Percentiles rank a stretch among this genome's conserved stretches.
phyloP scores from a whole-genome alignment of 2,888 invertebrate genomes.

The Drosophila basisetae region DNA sequence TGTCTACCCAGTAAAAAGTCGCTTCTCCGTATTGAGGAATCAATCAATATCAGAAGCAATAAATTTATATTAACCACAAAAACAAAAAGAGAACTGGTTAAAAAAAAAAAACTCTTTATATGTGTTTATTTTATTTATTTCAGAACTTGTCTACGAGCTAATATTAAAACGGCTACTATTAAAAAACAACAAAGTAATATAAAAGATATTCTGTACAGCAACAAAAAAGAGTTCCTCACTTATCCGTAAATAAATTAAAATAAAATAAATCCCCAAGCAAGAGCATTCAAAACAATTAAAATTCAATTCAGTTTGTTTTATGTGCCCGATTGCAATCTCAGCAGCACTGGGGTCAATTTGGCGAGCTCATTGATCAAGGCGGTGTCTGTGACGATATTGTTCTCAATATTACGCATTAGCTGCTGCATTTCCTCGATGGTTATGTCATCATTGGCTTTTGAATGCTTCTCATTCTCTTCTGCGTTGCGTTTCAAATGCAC shows the following conservation, averaged over 20 bases:
- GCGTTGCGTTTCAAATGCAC: not conserved
- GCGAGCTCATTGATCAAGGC: constrained; percentile 24
- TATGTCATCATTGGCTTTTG: not conserved
- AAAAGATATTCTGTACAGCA: not conserved
- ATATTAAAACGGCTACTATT: not conserved
- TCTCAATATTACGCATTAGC: constrained; percentile 34
- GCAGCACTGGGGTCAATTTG: constrained; percentile 22
- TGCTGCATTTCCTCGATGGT: constrained; percentile 15
- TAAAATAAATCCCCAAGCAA: not conserved
- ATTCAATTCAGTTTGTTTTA: not conserved
- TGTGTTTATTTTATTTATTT: not conserved
- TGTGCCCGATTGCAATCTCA: constrained; percentile 4
- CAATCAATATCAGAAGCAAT: not conserved
- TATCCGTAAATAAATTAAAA: not conserved
- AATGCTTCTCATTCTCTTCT: not conserved
- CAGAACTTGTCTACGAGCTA: not conserved
- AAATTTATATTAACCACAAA: not conserved
- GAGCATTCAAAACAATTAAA: not conserved
- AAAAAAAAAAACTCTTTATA: not conserved
- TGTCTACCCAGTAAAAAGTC: not conserved
- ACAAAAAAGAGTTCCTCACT: not conserved
- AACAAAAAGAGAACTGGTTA: not conserved
- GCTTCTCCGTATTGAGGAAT: not conserved
- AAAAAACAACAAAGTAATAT: not conserved
- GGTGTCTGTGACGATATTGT: constrained; percentile 14